Conservation (phyloP, 2,888 invertebrate genomes). For the Cylindroiulus punctatus region DNA sequence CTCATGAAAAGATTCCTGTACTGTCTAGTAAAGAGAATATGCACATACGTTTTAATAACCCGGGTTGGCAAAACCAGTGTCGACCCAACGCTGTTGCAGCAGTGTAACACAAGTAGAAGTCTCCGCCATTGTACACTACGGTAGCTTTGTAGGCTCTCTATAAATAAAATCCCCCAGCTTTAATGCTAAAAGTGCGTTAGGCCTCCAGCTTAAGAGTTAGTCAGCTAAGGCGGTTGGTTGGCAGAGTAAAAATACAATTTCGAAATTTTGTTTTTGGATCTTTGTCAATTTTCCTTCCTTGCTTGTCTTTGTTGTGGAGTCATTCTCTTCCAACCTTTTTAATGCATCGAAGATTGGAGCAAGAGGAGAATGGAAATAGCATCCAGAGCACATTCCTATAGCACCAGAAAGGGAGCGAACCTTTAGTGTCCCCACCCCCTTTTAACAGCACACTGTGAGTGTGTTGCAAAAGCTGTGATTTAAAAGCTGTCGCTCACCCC, state of each 20-base stretch:
- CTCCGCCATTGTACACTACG: neutral
- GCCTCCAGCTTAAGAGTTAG: neutral
- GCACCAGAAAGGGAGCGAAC: neutral
- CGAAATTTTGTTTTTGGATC: slow-evolving; percentile 35
- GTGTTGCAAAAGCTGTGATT: neutral
- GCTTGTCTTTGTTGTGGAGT: slow-evolving; percentile 34
- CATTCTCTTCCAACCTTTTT: neutral
- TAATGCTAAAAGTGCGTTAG: neutral
- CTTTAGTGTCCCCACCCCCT: neutral
- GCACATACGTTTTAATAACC: neutral
- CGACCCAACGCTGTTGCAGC: neutral
- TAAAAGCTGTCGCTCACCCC: neutral
- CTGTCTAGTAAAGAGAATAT: too few relatives aligned
- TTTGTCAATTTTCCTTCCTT: slow-evolving; percentile 25
- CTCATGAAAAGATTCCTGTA: too few relatives aligned
- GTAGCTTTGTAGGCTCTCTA: slow-evolving; percentile 14
- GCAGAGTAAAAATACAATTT: slow-evolving; percentile 28
- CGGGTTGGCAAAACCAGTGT: neutral
- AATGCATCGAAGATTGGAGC: neutral
- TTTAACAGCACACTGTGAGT: neutral
- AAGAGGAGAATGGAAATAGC: slow-evolving; percentile 38
- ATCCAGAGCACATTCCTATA: neutral
- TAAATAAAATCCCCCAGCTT: neutral
- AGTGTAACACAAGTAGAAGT: neutral
- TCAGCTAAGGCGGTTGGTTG: neutral